Evolutionary conservation across 2,888 invertebrate genomes (phyloP).

Genomic region (Scaptomyza tumidula): DNA sequence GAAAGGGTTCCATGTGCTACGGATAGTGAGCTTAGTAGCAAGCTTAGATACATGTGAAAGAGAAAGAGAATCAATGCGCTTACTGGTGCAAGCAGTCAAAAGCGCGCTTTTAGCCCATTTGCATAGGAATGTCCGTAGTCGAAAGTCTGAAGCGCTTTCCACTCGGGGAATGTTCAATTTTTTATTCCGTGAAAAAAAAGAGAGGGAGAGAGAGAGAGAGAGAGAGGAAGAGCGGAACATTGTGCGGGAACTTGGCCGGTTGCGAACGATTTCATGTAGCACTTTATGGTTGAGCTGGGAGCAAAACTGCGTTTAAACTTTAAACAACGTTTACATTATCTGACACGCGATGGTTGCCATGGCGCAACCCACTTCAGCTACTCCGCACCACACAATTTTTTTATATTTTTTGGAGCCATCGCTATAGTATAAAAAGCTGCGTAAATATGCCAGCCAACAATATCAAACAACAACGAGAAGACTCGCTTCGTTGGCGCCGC

Average conservation of each 20-base stretch:
- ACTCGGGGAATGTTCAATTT: constrained; percentile 65
- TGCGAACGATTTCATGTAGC: constrained; percentile 45
- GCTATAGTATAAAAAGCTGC: constrained; percentile 62
- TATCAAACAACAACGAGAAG: constrained; percentile 31
- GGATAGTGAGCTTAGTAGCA: constrained; percentile 3
- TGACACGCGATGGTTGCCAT: constrained; percentile 33
- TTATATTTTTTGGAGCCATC: constrained; percentile 41
- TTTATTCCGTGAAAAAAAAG: constrained; percentile 36
- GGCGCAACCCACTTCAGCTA: constrained; percentile 2
- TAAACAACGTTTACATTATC: constrained; percentile 77
- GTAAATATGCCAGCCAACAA: constrained; percentile 70
- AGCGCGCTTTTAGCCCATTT: constrained; percentile 41
- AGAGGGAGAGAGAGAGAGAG: not conserved
- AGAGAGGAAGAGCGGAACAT: not conserved
- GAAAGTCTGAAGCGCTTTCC: constrained; percentile 24
- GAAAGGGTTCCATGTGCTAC: not conserved
- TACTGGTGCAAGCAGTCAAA: constrained; percentile 21
- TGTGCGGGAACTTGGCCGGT: constrained; percentile 1
- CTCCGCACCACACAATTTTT: constrained; percentile 10
- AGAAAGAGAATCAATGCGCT: not conserved
- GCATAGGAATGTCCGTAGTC: constrained; percentile 36
- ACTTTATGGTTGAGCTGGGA: constrained; percentile 61
- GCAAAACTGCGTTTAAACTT: constrained; percentile 65
- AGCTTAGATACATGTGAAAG: not conserved
- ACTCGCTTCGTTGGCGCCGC: constrained; percentile 49